phyloP scores from a whole-genome alignment of 2,888 invertebrate species.

The Idaea dimidiata region DNA sequence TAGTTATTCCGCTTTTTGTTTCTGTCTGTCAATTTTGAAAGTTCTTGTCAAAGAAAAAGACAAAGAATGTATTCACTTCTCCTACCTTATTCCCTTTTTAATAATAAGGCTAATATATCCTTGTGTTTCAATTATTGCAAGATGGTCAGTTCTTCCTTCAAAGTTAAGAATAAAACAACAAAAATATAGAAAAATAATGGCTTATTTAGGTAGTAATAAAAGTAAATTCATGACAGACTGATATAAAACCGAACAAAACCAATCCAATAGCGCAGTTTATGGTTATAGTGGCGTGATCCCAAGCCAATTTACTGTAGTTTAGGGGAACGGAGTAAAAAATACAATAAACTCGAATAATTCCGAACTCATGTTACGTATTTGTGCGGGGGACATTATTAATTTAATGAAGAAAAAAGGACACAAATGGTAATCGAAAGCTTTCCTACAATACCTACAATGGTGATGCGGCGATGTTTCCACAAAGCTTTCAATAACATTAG shows the following conservation, averaged over 20 bases:
- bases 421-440: neutral
- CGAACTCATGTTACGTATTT: constrained; percentile 68
- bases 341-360: constrained; percentile 80
- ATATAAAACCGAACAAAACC: constrained; percentile 56
- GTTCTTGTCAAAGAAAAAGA: too few species aligned
- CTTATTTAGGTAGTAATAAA: constrained; percentile 34
- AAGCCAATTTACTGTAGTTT: constrained; percentile 76
- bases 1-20: too few species aligned
- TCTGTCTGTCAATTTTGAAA: too few species aligned
- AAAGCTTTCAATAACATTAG: neutral
- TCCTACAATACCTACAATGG: neutral
- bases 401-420: constrained; percentile 58
- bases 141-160: neutral
- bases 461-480: neutral
- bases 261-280: constrained; percentile 73
- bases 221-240: constrained; percentile 39
- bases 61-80: too few species aligned
- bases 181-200: constrained; percentile 16
- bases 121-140: neutral
- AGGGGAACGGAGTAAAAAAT: constrained; percentile 73
- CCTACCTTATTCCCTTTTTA: too few species aligned
- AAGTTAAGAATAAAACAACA: neutral
- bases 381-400: constrained; percentile 65
- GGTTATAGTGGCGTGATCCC: constrained; percentile 76
- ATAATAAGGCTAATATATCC: too few species aligned